These are phyloP conservation scores for Delia radicum DNA, from an alignment of 1,140 invertebrate genomes.

Conservation along the genomic window DNA sequence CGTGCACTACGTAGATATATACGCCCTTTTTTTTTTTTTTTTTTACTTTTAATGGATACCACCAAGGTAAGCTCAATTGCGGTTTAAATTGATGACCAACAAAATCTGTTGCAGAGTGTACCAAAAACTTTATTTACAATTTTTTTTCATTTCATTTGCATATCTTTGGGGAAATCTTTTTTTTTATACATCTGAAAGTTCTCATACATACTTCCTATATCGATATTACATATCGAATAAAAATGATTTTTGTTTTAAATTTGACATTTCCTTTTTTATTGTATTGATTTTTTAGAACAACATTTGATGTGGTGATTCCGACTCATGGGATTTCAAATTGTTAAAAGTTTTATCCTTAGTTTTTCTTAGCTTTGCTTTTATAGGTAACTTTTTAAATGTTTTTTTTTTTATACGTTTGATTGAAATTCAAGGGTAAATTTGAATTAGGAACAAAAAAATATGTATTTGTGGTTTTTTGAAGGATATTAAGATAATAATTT, in stretches of 20 bases:
- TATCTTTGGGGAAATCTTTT: conserved; percentile 13
- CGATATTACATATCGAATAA: not conserved
- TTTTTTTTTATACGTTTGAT: no score
- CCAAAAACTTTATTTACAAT: not conserved
- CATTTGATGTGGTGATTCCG: no score
- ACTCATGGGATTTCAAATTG: no score
- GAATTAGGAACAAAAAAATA: no score
- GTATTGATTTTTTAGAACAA: not conserved
- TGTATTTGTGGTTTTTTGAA: no score
- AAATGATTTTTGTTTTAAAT: not conserved
- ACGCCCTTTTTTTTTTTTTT: not conserved
- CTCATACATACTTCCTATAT: not conserved
- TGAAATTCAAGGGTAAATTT: no score
- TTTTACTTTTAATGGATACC: not conserved
- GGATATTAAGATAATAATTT: no score
- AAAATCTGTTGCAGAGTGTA: not conserved
- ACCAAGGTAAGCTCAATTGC: conserved; percentile 1
- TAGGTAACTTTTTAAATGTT: no score
- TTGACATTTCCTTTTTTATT: not conserved
- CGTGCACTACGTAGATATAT: not conserved
- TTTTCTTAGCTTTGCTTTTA: no score
- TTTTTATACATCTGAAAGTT: not conserved
- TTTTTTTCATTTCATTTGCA: conserved; percentile 20
- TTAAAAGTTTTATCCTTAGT: no score
- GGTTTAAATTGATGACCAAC: not conserved